phyloP scores from a whole-genome alignment of 2,888 invertebrate genomes.

The Vandiemenella viatica region DNA sequence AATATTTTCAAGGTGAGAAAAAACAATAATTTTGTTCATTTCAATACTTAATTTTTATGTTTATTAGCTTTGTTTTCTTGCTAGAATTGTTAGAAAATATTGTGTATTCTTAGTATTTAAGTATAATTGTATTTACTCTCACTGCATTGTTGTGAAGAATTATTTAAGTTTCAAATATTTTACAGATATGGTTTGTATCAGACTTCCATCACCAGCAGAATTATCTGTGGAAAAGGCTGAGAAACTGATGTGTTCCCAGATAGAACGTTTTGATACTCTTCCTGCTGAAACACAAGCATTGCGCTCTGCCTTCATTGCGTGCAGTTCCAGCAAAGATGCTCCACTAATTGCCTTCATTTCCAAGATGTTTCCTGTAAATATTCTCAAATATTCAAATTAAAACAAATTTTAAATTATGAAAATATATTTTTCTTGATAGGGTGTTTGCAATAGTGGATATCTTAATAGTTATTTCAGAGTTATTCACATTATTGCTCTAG shows the following conservation, averaged over 20 bases:
- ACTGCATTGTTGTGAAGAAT: no score
- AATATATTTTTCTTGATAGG: no score
- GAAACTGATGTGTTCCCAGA: conserved; percentile 61
- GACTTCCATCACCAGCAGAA: conserved; percentile 68
- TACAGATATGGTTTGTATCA: conserved; percentile 54
- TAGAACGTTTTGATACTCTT: conserved; percentile 48
- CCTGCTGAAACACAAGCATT: conserved; percentile 53
- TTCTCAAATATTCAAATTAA: neutral
- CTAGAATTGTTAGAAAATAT: no score
- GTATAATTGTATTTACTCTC: no score
- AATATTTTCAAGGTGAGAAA: no score
- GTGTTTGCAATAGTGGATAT: no score
- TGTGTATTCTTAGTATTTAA: no score
- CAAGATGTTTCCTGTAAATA: conserved; percentile 69
- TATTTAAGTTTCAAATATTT: conserved; percentile 10
- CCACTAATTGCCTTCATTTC: conserved; percentile 66
- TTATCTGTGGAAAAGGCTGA: conserved; percentile 64
- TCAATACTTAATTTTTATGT: no score
- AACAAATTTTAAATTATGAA: no score
- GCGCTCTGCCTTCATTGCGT: conserved; percentile 52
- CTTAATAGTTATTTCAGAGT: no score
- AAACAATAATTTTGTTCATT: no score
- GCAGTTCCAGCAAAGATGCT: conserved; percentile 44
- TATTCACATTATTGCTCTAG: neutral
- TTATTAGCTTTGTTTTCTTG: no score